Percentiles rank a stretch among this genome's conserved stretches.
Conservation (phyloP, 2,888 invertebrate species). For the Tridacna gigas region DNA sequence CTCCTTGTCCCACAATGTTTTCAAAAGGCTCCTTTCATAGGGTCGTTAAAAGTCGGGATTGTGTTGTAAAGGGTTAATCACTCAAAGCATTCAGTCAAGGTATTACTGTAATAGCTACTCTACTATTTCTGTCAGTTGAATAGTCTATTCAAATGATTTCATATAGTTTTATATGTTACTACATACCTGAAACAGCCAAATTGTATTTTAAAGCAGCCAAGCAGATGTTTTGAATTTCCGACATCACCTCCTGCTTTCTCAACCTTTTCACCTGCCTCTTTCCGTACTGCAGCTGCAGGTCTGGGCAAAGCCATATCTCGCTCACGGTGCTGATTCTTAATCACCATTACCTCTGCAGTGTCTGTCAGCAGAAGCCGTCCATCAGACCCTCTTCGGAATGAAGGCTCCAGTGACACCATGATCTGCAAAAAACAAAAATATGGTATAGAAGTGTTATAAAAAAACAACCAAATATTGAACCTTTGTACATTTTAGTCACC, state of each 20-base stretch:
- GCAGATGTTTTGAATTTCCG: not conserved
- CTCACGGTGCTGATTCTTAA: not conserved
- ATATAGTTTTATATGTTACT: too few relatives aligned
- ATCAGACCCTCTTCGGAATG: not conserved
- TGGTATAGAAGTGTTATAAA: too few relatives aligned
- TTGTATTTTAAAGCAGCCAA: not conserved
- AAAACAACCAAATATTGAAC: too few relatives aligned
- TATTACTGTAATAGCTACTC: too few relatives aligned
- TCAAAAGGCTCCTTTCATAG: too few relatives aligned
- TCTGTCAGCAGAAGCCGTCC: not conserved
- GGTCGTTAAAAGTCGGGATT: too few relatives aligned
- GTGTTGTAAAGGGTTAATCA: too few relatives aligned
- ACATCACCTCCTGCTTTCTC: not conserved
- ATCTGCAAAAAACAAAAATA: not conserved
- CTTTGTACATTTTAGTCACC: too few relatives aligned
- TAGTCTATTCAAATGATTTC: too few relatives aligned
- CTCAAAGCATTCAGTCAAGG: too few relatives aligned
- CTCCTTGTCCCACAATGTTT: too few relatives aligned
- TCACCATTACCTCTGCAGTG: not conserved
- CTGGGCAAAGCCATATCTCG: not conserved
- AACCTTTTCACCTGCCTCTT: not conserved
- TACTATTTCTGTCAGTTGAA: too few relatives aligned
- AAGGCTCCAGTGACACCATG: not conserved
- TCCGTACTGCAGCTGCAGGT: not conserved
- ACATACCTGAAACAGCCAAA: not conserved